Evolutionary conservation across 1,140 invertebrate species (phyloP), one percentile per base, ranked within the genome.

Genomic region (Trypoxylus dichotomus): DNA sequence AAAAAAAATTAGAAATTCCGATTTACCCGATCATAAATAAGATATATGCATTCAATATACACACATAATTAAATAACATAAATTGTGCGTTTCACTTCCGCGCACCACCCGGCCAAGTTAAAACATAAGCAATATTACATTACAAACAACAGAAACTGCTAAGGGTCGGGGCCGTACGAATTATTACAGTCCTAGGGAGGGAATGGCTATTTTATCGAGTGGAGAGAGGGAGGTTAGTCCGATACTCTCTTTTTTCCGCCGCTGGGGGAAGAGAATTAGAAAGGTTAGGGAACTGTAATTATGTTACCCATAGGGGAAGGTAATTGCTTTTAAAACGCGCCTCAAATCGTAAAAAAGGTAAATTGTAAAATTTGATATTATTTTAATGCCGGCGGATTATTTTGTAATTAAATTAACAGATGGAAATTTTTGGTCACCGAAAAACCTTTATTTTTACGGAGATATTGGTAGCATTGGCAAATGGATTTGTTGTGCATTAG

Each of bases 51-150:
- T 77, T 71, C 76, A 77, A 77, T 77, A 77, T 71, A 42, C 60
- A 27, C 58, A 77, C 60, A 74, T 79, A 76, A 79, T 79, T 79
- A 79, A 79, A 79, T 79, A 75, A 77, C 79, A 79, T 79, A 79
- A 79, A 79, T 79, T 79, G 76, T 68, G 27, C 60, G 60, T 25
- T 68, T 68, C 76, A 54, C 11, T 47, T 37, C 24, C 58, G 79
- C 37, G 47, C 74, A 29, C 73, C 76, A 68, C 60, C 60, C 60
- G 60, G 13, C 60, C 7, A 68, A 43, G 60, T 77, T 63, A 77
- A 79, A 81, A 81, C 81, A 81, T 81, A 81, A 81, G 80, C 81
- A 80, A 81, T 82, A 82, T 82, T 82, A 79, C 81, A 81, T 82
- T 82, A 82, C 80, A 81, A 82, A 68, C 79, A 81, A 74, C 79